These are phyloP conservation scores for Agrilus cyanescens DNA, from an alignment of 2,888 invertebrate genomes.

Conservation along the genomic window DNA sequence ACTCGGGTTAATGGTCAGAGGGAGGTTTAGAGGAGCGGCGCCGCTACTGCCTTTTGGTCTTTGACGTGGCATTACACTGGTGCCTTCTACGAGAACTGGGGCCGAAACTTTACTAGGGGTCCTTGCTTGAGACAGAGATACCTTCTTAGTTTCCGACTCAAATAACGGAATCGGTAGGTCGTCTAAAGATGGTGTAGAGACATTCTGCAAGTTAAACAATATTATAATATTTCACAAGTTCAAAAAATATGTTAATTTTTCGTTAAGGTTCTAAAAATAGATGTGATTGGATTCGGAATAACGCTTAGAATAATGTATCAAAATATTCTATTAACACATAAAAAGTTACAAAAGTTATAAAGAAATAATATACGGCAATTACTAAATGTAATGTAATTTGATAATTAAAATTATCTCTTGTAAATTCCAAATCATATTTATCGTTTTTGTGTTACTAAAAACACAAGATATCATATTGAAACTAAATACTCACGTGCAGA, in stretches of 20 bases:
- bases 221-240: too few relatives aligned
- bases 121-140: constrained; percentile 25
- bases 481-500: constrained; percentile 49
- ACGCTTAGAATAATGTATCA: too few relatives aligned
- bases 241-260: too few relatives aligned
- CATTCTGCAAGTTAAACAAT: constrained; percentile 42
- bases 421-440: too few relatives aligned
- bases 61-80: constrained; percentile 73
- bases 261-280: too few relatives aligned
- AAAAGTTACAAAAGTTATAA: too few relatives aligned
- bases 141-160: constrained; percentile 56
- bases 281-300: too few relatives aligned
- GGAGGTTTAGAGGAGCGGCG: constrained; percentile 36
- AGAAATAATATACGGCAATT: too few relatives aligned
- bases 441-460: background rate
- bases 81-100: constrained; percentile 48
- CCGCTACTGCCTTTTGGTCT: constrained; percentile 56
- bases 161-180: constrained; percentile 52
- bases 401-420: too few relatives aligned
- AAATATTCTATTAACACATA: too few relatives aligned
- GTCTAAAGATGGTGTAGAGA: constrained; percentile 50
- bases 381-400: too few relatives aligned
- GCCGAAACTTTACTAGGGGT: constrained; percentile 29
- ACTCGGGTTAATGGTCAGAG: constrained; percentile 42
- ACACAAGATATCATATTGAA: background rate